Percentiles rank a stretch among this genome's conserved stretches.
Evolutionary conservation across 2,888 invertebrate genomes (phyloP).

Genomic region (Drosophila basisetae): DNA sequence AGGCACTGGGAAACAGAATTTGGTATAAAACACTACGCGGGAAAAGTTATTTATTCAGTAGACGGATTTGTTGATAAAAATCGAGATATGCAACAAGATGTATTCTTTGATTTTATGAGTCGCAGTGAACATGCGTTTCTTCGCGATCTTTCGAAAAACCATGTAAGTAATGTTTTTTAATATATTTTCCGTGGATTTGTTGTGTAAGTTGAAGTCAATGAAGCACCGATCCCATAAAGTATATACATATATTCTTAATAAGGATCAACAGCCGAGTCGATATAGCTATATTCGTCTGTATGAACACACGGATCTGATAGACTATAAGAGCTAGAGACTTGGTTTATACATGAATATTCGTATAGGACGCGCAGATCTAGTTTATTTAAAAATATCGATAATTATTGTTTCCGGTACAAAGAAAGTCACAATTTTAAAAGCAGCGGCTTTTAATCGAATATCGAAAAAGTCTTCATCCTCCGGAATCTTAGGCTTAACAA

Average conservation of each 20-base stretch:
- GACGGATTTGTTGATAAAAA: slow-evolving; percentile 97
- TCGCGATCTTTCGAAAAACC: slow-evolving; percentile 90
- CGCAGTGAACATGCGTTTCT: slow-evolving; percentile 93
- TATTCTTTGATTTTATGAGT: slow-evolving; percentile 95
- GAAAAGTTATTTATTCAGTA: slow-evolving; percentile 92
- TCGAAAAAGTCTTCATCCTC: no score
- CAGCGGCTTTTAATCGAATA: background rate
- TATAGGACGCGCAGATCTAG: no score
- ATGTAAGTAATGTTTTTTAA: slow-evolving; percentile 85
- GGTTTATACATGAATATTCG: no score
- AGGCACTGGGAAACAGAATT: slow-evolving; percentile 96
- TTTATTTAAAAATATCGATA: no score
- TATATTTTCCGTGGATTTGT: background rate
- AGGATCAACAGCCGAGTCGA: background rate
- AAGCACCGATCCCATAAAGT: background rate
- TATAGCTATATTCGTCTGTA: background rate
- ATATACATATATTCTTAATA: background rate
- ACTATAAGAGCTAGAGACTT: background rate
- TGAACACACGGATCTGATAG: background rate
- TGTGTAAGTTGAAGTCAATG: background rate
- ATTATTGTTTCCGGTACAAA: no score
- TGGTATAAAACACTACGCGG: slow-evolving; percentile 95
- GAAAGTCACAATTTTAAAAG: background rate
- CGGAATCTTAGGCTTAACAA: no score
- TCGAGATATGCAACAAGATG: slow-evolving; percentile 96